Percentiles rank a stretch among this genome's conserved stretches.
These are phyloP conservation scores for Labeo calbasu DNA, from an alignment of 2,797 vertebrate species.

Conservation along the genomic window DNA sequence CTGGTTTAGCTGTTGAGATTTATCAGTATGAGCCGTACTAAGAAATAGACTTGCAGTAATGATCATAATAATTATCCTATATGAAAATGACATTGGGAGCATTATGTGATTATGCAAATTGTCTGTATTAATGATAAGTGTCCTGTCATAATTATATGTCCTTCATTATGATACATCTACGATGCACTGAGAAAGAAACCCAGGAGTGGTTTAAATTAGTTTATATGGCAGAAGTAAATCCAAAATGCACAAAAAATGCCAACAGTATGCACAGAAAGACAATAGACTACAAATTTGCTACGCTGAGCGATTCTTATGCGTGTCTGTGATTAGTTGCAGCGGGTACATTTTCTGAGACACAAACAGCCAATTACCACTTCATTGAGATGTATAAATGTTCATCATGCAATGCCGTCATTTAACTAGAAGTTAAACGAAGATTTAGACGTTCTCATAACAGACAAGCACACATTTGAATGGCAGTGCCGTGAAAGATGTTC, in stretches of 20 bases:
- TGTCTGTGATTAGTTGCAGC: constrained; percentile 40
- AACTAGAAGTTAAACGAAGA: constrained; percentile 41
- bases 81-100: background rate
- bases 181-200: background rate
- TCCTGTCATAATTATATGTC: background rate
- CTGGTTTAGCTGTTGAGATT: background rate
- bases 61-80: constrained; percentile 13
- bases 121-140: background rate
- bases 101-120: constrained; percentile 34
- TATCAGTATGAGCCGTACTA: background rate
- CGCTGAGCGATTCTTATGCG: constrained; percentile 11
- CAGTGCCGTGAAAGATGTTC: constrained; percentile 31
- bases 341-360: constrained; percentile 35
- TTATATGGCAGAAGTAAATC: background rate
- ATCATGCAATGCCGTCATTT: constrained; percentile 25
- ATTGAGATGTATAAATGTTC: constrained; percentile 42
- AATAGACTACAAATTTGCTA: constrained; percentile 32
- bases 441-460: constrained; percentile 20
- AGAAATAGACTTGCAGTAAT: background rate
- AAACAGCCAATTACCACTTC: constrained; percentile 48
- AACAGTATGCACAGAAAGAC: constrained; percentile 25
- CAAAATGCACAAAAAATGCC: background rate
- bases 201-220: background rate
- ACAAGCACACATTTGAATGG: constrained; percentile 30
- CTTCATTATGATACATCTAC: background rate